Conservation (phyloP, 2,888 invertebrate species). For the Cecidostiba fungosa region DNA sequence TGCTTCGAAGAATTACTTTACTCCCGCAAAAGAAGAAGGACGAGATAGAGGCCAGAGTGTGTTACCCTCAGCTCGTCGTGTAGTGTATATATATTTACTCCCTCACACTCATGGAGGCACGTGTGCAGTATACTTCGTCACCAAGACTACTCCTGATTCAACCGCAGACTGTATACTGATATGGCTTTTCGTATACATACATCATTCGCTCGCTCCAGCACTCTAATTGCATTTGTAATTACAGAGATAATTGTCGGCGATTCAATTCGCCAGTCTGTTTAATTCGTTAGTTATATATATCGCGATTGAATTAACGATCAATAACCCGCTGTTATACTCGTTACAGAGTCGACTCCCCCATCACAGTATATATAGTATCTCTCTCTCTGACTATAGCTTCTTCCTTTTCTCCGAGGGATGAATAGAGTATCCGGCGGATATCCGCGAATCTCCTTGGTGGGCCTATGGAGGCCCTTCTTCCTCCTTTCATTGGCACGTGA, state of each 20-base stretch:
- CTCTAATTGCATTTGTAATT: conserved; percentile 39
- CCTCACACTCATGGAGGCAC: conserved; percentile 31
- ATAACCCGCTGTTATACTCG: conserved; percentile 1
- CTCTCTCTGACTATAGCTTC: conserved; percentile 49
- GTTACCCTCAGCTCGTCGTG: not conserved
- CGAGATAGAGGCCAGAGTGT: not conserved
- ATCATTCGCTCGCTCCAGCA: too few species aligned
- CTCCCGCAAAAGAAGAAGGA: conserved; percentile 34
- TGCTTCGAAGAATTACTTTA: too few species aligned
- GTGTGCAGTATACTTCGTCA: not conserved
- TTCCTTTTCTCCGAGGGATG: conserved; percentile 49
- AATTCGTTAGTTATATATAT: not conserved
- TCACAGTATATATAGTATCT: not conserved
- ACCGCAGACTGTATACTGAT: not conserved
- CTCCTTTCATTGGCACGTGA: conserved; percentile 10
- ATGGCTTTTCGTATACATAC: too few species aligned
- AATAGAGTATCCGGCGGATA: conserved; percentile 69
- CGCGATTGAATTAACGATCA: conserved; percentile 17
- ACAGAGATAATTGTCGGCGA: conserved; percentile 11
- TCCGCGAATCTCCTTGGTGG: conserved; percentile 60
- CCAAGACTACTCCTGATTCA: not conserved
- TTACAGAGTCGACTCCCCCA: conserved; percentile 3
- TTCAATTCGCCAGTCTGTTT: conserved; percentile 4
- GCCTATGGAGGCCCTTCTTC: not conserved
- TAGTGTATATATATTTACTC: conserved; percentile 12